Evolutionary conservation across 1,140 invertebrate species (phyloP), one percentile per base, ranked within the genome.

Genomic region (Charaxes varanes): DNA sequence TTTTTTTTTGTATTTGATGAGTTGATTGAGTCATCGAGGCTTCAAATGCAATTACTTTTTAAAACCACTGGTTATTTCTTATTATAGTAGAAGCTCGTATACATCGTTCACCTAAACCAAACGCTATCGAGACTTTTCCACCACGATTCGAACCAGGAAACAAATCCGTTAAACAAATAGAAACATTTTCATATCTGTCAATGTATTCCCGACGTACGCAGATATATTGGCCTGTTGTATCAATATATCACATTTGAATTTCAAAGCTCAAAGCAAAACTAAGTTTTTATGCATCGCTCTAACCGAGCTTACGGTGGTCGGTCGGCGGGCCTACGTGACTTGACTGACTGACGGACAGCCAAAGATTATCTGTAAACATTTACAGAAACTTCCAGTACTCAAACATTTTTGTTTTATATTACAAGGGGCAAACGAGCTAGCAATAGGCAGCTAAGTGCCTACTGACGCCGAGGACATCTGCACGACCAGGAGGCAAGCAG

Each of bases 261-360:
- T 72, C 66, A 63, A 72, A 71, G 57, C 64, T 64, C 57, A 65
- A 68, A 67, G 63, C 69, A 56, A 62, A 62, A 66, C 60, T 71
- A 59, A 67, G 73, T 78, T 74, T 78, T 78, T 78, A 72, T 72
- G 68, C 68, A 72, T 66, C 68, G 66, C 58, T 78, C 73, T 62
- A 78, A 73, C 68, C 59, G 63, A 71, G 73, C 73, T 78, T 78
- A 68, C 64, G 61, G 61, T 63, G 68, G 69, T 70, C 61, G 69
- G 64, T 58, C 56, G 55, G 60, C 40, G 48, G 30, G 60, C 54
- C 47, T 62, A 74, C 70, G 70, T 78, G 73, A 68, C 53, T 42
- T 10, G 68, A 71, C 56, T 73, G 51, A 42, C 28, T 59, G 56
- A 65, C 60, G 36, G 52, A 61, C 27, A 6, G 24, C 0, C 61